phyloP scores from a whole-genome alignment of 2,888 invertebrate genomes.

The Crepidodera aurea region DNA sequence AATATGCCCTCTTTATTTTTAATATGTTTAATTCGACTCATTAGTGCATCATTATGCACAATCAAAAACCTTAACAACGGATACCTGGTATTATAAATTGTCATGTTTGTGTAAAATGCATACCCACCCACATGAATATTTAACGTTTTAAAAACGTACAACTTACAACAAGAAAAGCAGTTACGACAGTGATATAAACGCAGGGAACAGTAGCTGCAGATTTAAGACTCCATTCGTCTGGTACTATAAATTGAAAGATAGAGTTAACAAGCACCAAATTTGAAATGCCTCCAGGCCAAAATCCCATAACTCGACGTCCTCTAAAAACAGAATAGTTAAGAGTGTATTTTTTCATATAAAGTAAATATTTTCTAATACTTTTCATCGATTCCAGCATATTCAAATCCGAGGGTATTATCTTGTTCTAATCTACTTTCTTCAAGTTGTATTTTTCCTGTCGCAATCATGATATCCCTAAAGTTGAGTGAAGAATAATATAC shows the following conservation, averaged over 20 bases:
- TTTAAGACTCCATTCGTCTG: conserved; percentile 65
- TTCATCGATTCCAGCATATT: conserved; percentile 67
- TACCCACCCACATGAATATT: too few species aligned
- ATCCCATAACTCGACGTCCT: conserved; percentile 58
- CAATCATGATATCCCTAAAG: conserved; percentile 94
- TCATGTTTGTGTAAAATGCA: too few species aligned
- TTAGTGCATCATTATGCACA: too few species aligned
- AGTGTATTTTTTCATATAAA: not conserved
- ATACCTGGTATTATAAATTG: too few species aligned
- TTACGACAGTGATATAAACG: conserved; percentile 64
- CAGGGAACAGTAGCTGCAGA: conserved; percentile 70
- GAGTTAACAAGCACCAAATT: conserved; percentile 63
- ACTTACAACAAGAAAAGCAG: conserved; percentile 49
- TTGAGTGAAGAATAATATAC: conserved; percentile 80
- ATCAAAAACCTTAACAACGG: too few species aligned
- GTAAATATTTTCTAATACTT: conserved; percentile 21
- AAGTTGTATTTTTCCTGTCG: conserved; percentile 87
- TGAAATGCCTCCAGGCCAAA: conserved; percentile 65
- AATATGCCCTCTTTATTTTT: too few species aligned
- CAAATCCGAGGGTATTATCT: conserved; percentile 74
- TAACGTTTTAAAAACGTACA: too few species aligned
- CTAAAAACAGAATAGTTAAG: conserved; percentile 36
- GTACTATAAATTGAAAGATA: conserved; percentile 63
- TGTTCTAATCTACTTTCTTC: conserved; percentile 69
- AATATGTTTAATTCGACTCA: too few species aligned